These are phyloP conservation scores for Callithrix jacchus DNA, from an alignment of 2,113 vertebrate genomes.

Conservation along the genomic window DNA sequence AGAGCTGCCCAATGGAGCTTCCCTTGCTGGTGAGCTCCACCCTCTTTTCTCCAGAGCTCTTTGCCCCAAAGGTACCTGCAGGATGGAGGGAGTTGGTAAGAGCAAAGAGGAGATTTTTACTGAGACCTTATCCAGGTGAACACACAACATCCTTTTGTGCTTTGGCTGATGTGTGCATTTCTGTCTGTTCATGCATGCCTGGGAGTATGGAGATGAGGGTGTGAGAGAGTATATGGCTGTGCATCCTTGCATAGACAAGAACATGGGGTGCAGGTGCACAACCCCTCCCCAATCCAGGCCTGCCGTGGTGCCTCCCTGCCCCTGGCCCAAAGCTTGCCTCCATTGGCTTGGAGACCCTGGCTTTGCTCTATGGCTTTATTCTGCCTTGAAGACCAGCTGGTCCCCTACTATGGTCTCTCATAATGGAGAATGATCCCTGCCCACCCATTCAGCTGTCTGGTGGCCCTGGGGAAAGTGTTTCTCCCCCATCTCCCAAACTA, in stretches of 20 bases:
- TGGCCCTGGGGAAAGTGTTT: constrained; percentile 18
- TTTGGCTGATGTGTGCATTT: neutral
- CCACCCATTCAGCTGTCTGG: constrained; percentile 51
- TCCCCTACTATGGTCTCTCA: constrained; percentile 17
- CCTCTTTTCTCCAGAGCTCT: constrained; percentile 9
- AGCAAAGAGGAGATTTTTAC: neutral
- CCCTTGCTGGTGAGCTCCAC: neutral
- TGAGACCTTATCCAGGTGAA: neutral
- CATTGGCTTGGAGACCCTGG: neutral
- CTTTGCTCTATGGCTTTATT: constrained; percentile 34
- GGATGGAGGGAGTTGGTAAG: neutral
- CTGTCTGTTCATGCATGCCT: neutral
- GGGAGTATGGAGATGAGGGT: neutral
- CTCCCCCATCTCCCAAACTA: constrained; percentile 32
- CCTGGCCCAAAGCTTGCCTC: neutral
- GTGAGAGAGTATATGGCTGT: neutral
- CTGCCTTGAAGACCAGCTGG: constrained; percentile 1
- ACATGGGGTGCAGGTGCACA: neutral
- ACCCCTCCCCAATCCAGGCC: neutral
- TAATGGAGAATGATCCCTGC: constrained; percentile 28
- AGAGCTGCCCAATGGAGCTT: neutral
- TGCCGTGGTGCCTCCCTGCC: neutral
- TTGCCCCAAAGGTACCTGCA: neutral
- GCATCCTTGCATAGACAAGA: neutral
- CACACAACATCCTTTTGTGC: neutral